Evolutionary conservation across 1,140 invertebrate species (phyloP), one percentile per base, ranked within the genome.

Genomic region (Musca vetustissima): DNA sequence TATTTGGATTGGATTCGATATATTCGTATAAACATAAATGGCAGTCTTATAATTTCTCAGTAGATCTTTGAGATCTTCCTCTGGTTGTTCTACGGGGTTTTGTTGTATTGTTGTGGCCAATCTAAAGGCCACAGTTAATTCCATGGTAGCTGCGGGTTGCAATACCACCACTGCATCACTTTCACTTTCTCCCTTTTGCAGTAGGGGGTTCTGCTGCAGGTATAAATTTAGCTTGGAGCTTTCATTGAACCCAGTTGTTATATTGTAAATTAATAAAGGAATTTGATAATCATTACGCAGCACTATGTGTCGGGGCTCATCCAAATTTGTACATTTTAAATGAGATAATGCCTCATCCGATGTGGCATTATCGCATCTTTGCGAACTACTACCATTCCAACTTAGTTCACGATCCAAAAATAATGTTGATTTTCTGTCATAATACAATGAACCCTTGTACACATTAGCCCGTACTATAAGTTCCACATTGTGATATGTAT

Each of bases 111-210:
- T 28, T 28, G 36, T 43, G 36, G 8, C 28, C 21, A 61, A 36
- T 17, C 28, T 36, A 43, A 32, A 43, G 19, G 57, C 28, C 57
- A 61, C 32, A 2, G 76, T 67, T 14, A 82, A 55, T 19, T 75
- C 72, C 14, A 74, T 64, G 0, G 76, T 72, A 6, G 79, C 72
- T 0, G 77, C 76, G 9, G 78, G 78, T 65, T 74, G 72, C 21
- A 83, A 28, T 14, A 69, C 49, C 28, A 57, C 49, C 19, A 57
- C 19, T 28, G 9, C 6, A 19, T 17, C 24, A 2, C 19, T 11
- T 52, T 14, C 24, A 24, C 21, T 91, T 85, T 80, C 91, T 22
- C 7, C 24, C 8, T 28, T 28, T 4, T 8, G 3, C 28, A 4
- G 3, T 28, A 49, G 17, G 47, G 64, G 14, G n/a, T n/a, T n/a